Base-by-base conservation (phyloP, 2,797 vertebrate genomes). In the Mus caroli region DNA sequence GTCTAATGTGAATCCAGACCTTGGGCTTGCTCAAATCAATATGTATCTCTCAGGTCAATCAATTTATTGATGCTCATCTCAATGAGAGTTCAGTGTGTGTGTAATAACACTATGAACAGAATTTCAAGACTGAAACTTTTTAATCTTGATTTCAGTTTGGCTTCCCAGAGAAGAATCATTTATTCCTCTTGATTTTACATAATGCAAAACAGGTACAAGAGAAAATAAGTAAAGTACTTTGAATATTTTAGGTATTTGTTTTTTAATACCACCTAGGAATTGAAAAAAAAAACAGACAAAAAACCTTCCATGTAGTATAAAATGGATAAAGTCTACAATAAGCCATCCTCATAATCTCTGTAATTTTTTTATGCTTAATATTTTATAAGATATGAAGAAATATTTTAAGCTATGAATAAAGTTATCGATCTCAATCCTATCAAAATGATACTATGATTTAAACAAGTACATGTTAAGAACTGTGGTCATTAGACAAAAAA, bases 61-160 rank as follows among this genome's bases (percentile, higher is more conserved):
- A 96, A 94, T 97, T 96, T 97, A 97, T 97, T 96, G 97, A 97
- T 94, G 80, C 75, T 96, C 60, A 96, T 91, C 75, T 97, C 93
- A 95, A n/a, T 94, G 96, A 97, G 92, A 97, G 96, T 84, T 95
- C 71, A 92, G 78, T 91, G 76, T 84, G 58, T 96, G 9, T 96
- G n/a, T 94, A 93, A 77, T 77, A 96, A 69, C 43, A 91, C 26
- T 77, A 19, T 91, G 34, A 71, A 95, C 60, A 93, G 82, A 89
- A 95, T 97, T 96, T 96, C 77, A 94, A 76, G 14, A 77, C 10
- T 88, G 82, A 80, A 96, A 94, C 78, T 60, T 94, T 94, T 20
- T 54, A 80, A 83, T 83, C n/a, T 64, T 88, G 77, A 86, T 56
- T 83, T 95, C 82, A 89, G 31, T 95, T 92, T 80, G 86, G 34